Conservation (phyloP, 2,888 invertebrate genomes). For the Agonopterix alstromeriana region DNA sequence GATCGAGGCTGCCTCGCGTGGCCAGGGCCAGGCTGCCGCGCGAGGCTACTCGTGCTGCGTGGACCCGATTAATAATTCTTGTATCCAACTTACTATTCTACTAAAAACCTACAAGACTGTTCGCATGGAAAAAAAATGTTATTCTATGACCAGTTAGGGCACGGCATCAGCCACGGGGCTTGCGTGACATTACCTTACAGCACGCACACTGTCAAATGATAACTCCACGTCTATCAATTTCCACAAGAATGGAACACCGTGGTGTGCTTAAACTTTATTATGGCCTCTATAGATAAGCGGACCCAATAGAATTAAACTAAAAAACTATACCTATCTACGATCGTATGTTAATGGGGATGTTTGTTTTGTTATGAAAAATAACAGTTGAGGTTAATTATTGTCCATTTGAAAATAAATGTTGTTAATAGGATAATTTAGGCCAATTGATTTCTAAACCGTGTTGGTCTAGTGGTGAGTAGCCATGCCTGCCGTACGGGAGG, state of each 20-base stretch:
- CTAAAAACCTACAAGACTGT: no score
- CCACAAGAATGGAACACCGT: conserved; percentile 53
- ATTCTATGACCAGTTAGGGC: conserved; percentile 46
- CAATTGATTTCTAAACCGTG: no score
- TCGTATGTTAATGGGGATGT: conserved; percentile 27
- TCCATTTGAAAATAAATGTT: no score
- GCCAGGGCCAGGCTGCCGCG: not conserved
- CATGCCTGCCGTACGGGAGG: no score
- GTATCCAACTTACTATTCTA: no score
- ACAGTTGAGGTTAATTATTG: no score
- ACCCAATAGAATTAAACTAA: conserved; percentile 35
- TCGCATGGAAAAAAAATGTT: conserved; percentile 7
- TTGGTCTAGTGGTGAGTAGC: no score
- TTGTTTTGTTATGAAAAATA: conserved; percentile 3
- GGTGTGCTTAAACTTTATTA: conserved; percentile 32
- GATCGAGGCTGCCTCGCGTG: no score
- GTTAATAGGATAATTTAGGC: no score
- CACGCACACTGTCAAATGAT: conserved; percentile 75
- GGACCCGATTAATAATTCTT: no score
- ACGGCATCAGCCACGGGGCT: conserved; percentile 38
- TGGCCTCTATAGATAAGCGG: conserved; percentile 52
- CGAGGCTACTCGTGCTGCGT: not conserved
- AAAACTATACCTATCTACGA: conserved; percentile 24
- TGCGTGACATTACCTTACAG: conserved; percentile 58
- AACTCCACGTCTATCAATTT: conserved; percentile 74